Evolutionary conservation across 37 sponge, comb jelly and placozoan species (phyloP), one percentile per base, ranked within the genome.

Genomic region (Diacarnus erythraeanus): DNA sequence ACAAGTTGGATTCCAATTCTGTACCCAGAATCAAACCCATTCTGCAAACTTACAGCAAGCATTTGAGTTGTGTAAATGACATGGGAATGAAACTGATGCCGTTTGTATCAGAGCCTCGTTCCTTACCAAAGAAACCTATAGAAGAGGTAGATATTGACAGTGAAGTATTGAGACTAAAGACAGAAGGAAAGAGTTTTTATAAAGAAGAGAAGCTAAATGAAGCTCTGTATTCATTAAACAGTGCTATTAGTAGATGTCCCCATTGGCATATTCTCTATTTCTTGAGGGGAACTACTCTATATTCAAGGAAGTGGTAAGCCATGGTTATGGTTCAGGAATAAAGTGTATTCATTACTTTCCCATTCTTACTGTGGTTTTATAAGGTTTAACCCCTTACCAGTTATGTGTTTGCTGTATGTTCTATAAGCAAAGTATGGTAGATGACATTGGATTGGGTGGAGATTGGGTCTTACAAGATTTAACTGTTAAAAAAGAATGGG

Each of bases 281-380:
- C 0, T 84, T 87, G 78, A 72, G 96, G 21, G 93, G 91, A 35
- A 80, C 93, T 38, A 80, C 79, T 6, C 84, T 74, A 30, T 76
- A 85, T 31, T 57, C 56, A 25, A 86, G 91, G 57, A 87, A 84
- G 44, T 87, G 88, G 91, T 86, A 38, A 82, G 70, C 9, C 38
- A 61, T 47, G 18, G 26, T 39, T 59, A 10, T 33, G 39, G 6
- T 47, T 47, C 51, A 47, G 12, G 6, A 6, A 47, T 47, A 47
- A 12, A 15, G 51, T 47, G 6, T 47, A 47, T 47, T 47, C 51
- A 15, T 12, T 47, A n/a, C n/a, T n/a, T n/a, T n/a, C n/a, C n/a
- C n/a, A n/a, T n/a, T n/a, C n/a, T n/a, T n/a, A n/a, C n/a, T n/a
- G n/a, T n/a, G n/a, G n/a, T n/a, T n/a, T n/a, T n/a, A n/a, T n/a